A percentile compares a stretch with the other conserved stretches of the same genome.
phyloP scores from a whole-genome alignment of 2,888 invertebrate species.

The Priocnemis perturbator region DNA sequence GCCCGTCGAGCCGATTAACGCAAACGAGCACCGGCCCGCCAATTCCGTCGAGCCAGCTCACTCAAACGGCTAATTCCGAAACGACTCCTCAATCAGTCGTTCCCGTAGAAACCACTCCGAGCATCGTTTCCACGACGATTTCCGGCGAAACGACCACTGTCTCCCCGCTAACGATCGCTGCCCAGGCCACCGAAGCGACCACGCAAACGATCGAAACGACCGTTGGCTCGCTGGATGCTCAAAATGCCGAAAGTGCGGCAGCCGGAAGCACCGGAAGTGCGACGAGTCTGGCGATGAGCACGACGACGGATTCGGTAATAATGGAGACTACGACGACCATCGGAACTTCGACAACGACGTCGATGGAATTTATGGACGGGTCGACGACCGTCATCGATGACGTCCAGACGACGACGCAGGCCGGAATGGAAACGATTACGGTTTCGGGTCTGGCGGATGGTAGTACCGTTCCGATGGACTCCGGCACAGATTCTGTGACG shows the following conservation, averaged over 20 bases:
- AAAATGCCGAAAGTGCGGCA: neutral
- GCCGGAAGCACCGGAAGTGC: constrained; percentile 24
- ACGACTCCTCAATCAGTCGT: constrained; percentile 3
- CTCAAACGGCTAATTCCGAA: constrained; percentile 15
- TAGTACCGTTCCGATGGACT: constrained; percentile 27
- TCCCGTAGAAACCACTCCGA: neutral
- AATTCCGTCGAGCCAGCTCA: constrained; percentile 29
- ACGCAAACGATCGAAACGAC: neutral
- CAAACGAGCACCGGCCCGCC: too few species aligned
- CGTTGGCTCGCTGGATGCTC: neutral
- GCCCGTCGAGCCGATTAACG: neutral
- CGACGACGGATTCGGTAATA: constrained; percentile 10
- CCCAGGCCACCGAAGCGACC: neutral
- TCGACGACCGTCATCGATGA: constrained; percentile 7
- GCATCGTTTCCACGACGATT: neutral
- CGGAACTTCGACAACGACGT: constrained; percentile 7
- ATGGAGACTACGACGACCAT: constrained; percentile 19
- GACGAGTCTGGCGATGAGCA: constrained; percentile 30
- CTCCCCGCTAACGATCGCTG: neutral
- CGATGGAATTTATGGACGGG: neutral
- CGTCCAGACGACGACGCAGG: neutral
- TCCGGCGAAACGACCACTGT: neutral
- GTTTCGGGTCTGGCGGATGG: neutral
- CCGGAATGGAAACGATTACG: neutral
- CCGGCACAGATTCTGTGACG: neutral